Conservation (phyloP, 2,113 vertebrate genomes). For the Machaerirhynchus nigripectus region DNA sequence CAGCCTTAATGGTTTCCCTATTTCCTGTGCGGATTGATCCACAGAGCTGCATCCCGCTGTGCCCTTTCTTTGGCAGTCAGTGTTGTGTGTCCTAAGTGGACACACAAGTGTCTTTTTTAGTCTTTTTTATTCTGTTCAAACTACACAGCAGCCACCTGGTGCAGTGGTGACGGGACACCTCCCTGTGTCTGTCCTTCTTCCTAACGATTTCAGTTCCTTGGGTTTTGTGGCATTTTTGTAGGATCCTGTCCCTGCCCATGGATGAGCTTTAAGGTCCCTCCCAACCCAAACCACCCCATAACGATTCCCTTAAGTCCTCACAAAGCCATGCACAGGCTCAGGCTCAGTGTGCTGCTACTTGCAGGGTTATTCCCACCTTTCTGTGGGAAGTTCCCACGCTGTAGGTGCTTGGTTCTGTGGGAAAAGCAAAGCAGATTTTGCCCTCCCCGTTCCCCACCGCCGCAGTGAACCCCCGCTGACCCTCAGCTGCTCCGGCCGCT, state of each 20-base stretch:
- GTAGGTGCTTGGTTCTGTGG: fast-evolving
- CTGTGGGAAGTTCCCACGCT: fast-evolving
- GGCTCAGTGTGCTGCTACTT: fast-evolving
- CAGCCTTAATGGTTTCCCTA: neutral
- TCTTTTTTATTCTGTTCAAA: neutral
- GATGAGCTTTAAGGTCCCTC: neutral
- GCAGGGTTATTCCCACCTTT: neutral
- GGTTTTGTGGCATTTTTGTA: neutral
- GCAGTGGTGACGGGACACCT: neutral
- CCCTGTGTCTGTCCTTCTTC: neutral
- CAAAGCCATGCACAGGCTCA: neutral
- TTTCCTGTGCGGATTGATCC: neutral
- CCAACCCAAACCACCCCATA: neutral
- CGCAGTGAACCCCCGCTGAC: neutral
- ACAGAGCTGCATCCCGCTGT: neutral
- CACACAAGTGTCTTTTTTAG: too few relatives aligned
- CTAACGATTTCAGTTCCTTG: neutral
- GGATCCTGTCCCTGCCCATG: neutral
- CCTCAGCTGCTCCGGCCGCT: fast-evolving
- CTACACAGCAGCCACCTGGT: fast-evolving
- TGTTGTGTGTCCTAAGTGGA: fast-evolving
- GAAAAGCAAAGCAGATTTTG: neutral
- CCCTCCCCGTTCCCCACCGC: fast-evolving
- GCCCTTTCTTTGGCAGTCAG: neutral
- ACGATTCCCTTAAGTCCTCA: fast-evolving